Base-by-base conservation (phyloP, 2,797 vertebrate species). In the Melanotaenia nigrans region DNA sequence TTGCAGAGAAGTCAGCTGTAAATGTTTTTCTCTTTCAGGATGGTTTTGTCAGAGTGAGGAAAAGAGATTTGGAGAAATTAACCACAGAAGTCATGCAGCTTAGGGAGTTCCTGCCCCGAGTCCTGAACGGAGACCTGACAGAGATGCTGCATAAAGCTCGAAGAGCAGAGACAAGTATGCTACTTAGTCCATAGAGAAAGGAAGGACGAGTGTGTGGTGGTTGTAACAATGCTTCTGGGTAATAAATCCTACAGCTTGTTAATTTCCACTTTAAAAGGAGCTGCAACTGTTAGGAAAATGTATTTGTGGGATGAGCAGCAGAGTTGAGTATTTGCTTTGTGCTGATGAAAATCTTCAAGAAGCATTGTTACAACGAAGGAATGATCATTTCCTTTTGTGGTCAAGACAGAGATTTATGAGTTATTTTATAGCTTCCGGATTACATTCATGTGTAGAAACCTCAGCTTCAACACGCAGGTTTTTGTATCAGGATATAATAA, bases 51-150 rank as follows among this genome's bases (percentile, higher is more conserved):
- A 86, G 80, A 82, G 92, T 98, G 55, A 93, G 87, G 68, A 97
- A 94, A 85, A 92, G 90, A 77, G 96, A 97, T 78, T 82, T 98
- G 68, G 97, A 98, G 56, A 96, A 92, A 60, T 80, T 99, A 74
- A 97, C 94, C 5, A 97, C 97, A 0, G 97, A 99, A 87, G 96
- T 98, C 66, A 97, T 98, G 97, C 97, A 98, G 65, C 90, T 98
- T 55, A 91, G 93, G 56, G 97, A 98, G 77, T 96, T 97, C 87
- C 87, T 98, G 77, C 97, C 97, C 49, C 90, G 85, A 82, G 93
- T 98, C 4, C 77, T 98, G 9, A 96, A 93, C 18, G 75, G 85
- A 20, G 93, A 96, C 22, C 82, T 96, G 22, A 75, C 95, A 28
- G 93, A 95, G 20, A 93, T 80, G 33, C 89, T 96, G 73, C 95